phyloP scores from a whole-genome alignment of 2,888 invertebrate species.

The Drosophila anomelani region DNA sequence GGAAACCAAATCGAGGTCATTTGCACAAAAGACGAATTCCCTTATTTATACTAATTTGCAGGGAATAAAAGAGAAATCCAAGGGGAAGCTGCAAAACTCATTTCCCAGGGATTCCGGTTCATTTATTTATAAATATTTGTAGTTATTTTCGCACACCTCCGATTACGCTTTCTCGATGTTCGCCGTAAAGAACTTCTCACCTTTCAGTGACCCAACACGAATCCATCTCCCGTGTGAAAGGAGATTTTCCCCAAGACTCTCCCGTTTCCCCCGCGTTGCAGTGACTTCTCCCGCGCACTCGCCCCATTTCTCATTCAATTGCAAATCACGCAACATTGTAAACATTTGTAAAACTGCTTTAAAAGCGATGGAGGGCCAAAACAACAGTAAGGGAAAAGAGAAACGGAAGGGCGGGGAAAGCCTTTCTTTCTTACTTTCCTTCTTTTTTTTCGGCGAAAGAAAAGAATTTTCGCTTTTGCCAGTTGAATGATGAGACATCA shows the following conservation, averaged over 20 bases:
- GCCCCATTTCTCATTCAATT: conserved; percentile 69
- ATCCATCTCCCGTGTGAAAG: conserved; percentile 29
- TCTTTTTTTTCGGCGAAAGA: conserved; percentile 1
- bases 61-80: background rate
- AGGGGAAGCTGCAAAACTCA: background rate
- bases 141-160: conserved; percentile 3
- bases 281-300: conserved; percentile 18
- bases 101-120: conserved; percentile 1
- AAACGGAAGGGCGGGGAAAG: background rate
- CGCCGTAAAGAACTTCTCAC: conserved; percentile 25
- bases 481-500: conserved; percentile 76
- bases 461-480: conserved; percentile 49
- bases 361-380: conserved; percentile 33
- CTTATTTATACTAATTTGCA: conserved; percentile 14
- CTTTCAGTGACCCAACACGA: conserved; percentile 38
- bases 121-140: conserved; percentile 25
- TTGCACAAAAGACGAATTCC: conserved; percentile 11
- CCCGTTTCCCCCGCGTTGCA: conserved; percentile 12
- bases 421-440: conserved; percentile 12
- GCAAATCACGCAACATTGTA: conserved; percentile 79
- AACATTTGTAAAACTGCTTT: conserved; percentile 79
- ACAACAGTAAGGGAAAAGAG: conserved; percentile 5
- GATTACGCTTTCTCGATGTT: background rate
- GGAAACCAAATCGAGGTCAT: conserved; percentile 7
- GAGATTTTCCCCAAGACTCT: conserved; percentile 1